Percentiles rank a stretch among this genome's conserved stretches.
phyloP scores from a whole-genome alignment of 2,113 vertebrate genomes.

The Bombycilla garrulus region DNA sequence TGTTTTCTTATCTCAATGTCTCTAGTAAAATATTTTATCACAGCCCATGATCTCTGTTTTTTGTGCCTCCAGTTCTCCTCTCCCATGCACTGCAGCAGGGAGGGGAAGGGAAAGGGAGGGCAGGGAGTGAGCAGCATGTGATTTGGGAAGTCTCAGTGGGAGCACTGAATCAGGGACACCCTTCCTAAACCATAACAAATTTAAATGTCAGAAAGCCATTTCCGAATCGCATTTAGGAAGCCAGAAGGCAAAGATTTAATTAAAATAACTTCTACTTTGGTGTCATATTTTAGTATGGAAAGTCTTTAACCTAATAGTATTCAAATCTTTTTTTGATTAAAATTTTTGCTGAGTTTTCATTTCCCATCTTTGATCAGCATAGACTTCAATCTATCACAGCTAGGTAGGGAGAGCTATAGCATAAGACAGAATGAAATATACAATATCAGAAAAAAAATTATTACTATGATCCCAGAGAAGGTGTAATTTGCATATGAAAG shows the following conservation, averaged over 20 bases:
- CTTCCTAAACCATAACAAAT: neutral
- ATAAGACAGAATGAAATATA: neutral
- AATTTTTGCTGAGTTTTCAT: neutral
- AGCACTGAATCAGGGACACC: neutral
- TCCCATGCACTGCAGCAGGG: neutral
- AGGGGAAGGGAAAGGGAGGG: neutral
- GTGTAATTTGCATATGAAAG: conserved; percentile 20
- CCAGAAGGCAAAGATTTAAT: neutral
- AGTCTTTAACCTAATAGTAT: neutral
- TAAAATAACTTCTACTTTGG: neutral
- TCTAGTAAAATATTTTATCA: neutral
- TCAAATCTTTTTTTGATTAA: neutral
- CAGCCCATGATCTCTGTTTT: neutral
- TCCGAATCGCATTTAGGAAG: neutral
- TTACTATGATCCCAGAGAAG: neutral
- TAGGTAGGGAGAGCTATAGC: neutral
- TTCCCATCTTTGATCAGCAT: neutral
- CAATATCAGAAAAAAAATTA: neutral
- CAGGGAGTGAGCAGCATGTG: rapidly evolving
- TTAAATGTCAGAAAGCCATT: neutral
- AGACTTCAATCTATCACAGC: neutral
- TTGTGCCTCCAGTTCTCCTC: neutral
- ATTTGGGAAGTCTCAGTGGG: neutral
- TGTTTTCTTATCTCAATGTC: neutral
- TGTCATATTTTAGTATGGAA: neutral